These are phyloP conservation scores for Lycocerus yunnanus DNA, from an alignment of 2,888 invertebrate species.

Conservation along the genomic window DNA sequence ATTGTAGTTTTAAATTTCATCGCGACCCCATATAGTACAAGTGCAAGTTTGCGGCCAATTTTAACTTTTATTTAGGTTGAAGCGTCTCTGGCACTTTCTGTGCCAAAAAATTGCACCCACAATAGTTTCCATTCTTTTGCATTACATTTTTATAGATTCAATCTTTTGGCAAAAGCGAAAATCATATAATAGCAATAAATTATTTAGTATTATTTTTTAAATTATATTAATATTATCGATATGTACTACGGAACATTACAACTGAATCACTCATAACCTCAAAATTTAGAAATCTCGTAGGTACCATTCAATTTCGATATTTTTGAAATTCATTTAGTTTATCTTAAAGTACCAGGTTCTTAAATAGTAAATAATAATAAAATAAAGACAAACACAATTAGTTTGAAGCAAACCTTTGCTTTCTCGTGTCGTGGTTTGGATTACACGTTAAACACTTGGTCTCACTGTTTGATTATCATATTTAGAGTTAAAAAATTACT, in stretches of 20 bases:
- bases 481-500: too few species aligned
- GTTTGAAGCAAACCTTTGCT: neutral
- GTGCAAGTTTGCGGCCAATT: conserved; percentile 30
- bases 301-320: too few species aligned
- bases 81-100: neutral
- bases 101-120: conserved; percentile 21
- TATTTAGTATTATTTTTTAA: neutral
- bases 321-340: too few species aligned
- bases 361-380: neutral
- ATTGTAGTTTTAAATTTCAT: neutral
- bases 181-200: neutral
- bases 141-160: neutral
- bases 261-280: neutral
- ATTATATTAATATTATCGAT: too few species aligned
- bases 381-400: neutral
- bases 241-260: too few species aligned
- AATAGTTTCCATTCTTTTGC: neutral
- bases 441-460: too few species aligned
- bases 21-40: conserved; percentile 29
- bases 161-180: neutral
- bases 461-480: too few species aligned
- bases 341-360: too few species aligned
- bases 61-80: conserved; percentile 36
- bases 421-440: neutral
- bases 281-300: too few species aligned